phyloP scores from a whole-genome alignment of 2,888 invertebrate species.

The Tenthredo scrophulariae region DNA sequence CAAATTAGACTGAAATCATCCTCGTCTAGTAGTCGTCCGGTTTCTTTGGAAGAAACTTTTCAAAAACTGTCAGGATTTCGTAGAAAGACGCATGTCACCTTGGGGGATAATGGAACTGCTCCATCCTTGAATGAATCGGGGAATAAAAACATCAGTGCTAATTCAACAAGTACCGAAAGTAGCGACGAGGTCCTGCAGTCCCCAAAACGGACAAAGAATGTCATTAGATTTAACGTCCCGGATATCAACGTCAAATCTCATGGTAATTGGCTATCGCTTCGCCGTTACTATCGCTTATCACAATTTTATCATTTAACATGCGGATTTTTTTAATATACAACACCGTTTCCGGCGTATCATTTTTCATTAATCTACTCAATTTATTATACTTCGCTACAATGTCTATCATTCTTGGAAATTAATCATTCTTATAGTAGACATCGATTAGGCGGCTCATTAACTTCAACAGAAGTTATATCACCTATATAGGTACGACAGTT shows the following conservation, averaged over 20 bases:
- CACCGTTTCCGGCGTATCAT: background rate
- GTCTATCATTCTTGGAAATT: background rate
- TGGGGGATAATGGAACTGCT: background rate
- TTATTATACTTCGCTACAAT: background rate
- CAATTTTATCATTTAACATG: background rate
- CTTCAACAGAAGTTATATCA: too few relatives aligned
- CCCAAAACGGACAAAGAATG: background rate
- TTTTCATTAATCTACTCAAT: background rate
- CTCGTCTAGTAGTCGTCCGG: background rate
- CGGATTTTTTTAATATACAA: too few relatives aligned
- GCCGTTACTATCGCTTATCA: background rate
- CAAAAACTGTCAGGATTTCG: slow-evolving; percentile 36
- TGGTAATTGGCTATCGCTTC: background rate
- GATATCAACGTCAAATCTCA: slow-evolving; percentile 8
- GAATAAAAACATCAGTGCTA: slow-evolving; percentile 7
- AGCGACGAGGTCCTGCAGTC: background rate
- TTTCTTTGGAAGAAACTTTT: background rate
- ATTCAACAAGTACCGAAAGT: slow-evolving; percentile 19
- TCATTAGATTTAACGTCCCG: background rate
- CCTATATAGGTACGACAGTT: too few relatives aligned
- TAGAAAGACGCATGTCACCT: background rate
- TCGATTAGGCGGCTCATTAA: too few relatives aligned
- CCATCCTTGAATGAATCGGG: background rate
- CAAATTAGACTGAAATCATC: background rate
- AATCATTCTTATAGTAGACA: too few relatives aligned